Percentiles rank a stretch among this genome's conserved stretches.
These are phyloP conservation scores for Drosophila nr. medialis DNA, from an alignment of 2,888 invertebrate genomes.

Conservation along the genomic window DNA sequence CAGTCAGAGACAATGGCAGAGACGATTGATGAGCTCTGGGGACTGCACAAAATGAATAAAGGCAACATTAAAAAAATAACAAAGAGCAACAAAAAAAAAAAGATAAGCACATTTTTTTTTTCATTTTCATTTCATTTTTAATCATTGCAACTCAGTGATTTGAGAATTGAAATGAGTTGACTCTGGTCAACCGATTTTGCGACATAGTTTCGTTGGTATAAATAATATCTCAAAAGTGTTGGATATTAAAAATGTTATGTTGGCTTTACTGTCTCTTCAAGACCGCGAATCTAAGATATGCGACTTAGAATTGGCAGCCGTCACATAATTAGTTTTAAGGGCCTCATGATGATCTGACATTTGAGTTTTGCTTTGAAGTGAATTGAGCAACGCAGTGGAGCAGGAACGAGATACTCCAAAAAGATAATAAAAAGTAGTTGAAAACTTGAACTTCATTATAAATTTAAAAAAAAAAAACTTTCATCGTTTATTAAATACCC, in stretches of 20 bases:
- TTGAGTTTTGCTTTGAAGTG: background rate
- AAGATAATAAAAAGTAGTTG: background rate
- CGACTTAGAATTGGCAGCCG: background rate
- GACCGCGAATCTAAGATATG: background rate
- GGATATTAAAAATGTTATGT: too few relatives aligned
- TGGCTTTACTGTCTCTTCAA: too few relatives aligned
- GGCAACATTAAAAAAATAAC: background rate
- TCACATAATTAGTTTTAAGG: background rate
- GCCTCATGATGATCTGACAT: background rate
- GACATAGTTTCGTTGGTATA: background rate
- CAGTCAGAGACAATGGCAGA: background rate
- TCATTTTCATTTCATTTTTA: background rate
- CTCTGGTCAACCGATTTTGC: background rate
- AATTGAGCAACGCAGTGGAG: background rate
- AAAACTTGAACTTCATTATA: background rate
- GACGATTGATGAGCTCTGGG: background rate
- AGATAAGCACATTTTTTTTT: background rate
- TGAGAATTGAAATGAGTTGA: background rate
- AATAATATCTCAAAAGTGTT: background rate
- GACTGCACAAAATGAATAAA: background rate
- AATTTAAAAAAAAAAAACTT: background rate
- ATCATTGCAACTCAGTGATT: slow-evolving; percentile 3
- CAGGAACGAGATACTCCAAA: background rate
- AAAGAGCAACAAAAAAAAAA: background rate
- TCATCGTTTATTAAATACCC: background rate